Conservation (phyloP, 2,888 invertebrate genomes). For the Brenthis ino region DNA sequence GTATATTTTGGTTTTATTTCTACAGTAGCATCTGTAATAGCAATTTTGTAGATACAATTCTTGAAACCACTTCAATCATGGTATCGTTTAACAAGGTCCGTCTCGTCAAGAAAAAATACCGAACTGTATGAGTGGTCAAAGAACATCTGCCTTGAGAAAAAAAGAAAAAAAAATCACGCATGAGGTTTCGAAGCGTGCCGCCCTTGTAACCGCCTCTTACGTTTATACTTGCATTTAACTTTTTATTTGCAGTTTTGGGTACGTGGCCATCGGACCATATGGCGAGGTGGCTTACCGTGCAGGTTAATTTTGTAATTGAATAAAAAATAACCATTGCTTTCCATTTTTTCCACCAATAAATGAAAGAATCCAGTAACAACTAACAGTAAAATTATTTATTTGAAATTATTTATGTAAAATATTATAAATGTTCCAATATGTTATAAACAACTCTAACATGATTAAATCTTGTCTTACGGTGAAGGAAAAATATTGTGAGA, state of each 20-base stretch:
- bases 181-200: slow-evolving; percentile 73
- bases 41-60: slow-evolving; percentile 21
- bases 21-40: slow-evolving; percentile 3
- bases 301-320: slow-evolving; percentile 26
- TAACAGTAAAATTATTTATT: too few relatives aligned
- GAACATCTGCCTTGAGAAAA: slow-evolving; percentile 70
- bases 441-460: too few relatives aligned
- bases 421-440: too few relatives aligned
- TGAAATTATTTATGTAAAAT: too few relatives aligned
- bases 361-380: too few relatives aligned
- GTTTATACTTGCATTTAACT: slow-evolving; percentile 60
- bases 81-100: slow-evolving; percentile 64
- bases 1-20: not conserved
- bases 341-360: not conserved
- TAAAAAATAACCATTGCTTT: slow-evolving; percentile 1
- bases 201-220: slow-evolving; percentile 63
- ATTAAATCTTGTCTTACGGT: too few relatives aligned
- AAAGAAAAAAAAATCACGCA: slow-evolving; percentile 54
- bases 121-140: slow-evolving; percentile 73
- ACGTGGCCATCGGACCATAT: slow-evolving; percentile 58
- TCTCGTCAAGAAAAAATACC: slow-evolving; percentile 52
- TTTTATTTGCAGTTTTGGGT: slow-evolving; percentile 55
- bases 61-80: slow-evolving; percentile 59
- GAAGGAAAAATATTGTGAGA: too few relatives aligned
- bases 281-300: slow-evolving; percentile 44